Evolutionary conservation across 1,140 invertebrate species (phyloP).

Genomic region (Doryteuthis pealeii): DNA sequence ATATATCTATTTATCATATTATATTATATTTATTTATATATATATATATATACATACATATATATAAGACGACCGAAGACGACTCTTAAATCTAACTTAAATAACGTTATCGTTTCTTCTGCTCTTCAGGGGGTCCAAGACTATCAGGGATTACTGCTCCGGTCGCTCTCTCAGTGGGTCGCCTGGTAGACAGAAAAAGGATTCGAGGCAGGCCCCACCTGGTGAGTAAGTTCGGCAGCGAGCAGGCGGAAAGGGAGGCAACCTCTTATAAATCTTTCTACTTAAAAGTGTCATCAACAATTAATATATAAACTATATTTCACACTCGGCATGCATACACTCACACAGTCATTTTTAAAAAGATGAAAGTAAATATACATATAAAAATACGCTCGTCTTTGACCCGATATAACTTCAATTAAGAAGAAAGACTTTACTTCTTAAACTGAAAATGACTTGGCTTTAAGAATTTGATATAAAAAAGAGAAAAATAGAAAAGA

Average conservation of each 20-base stretch:
- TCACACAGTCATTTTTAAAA: neutral
- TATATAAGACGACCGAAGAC: no score
- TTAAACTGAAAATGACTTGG: no score
- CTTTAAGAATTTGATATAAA: no score
- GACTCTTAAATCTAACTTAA: neutral
- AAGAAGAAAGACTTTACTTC: no score
- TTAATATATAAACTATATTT: neutral
- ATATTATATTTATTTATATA: no score
- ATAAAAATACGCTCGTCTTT: neutral
- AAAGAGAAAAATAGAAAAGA: no score
- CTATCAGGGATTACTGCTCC: neutral
- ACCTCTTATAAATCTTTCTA: neutral
- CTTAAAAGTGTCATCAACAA: neutral
- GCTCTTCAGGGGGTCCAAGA: neutral
- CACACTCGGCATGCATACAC: neutral
- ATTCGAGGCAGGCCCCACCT: neutral
- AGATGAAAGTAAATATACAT: neutral
- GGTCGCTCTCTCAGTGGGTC: neutral
- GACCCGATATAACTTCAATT: no score
- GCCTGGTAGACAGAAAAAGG: neutral
- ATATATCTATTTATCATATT: no score
- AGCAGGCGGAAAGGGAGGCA: neutral
- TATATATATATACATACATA: no score
- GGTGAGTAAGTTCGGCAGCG: constrained; percentile 5
- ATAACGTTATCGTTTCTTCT: constrained; percentile 7